Evolutionary conservation across 2,113 vertebrate species (phyloP).

Genomic region (Oostethus manadensis): DNA sequence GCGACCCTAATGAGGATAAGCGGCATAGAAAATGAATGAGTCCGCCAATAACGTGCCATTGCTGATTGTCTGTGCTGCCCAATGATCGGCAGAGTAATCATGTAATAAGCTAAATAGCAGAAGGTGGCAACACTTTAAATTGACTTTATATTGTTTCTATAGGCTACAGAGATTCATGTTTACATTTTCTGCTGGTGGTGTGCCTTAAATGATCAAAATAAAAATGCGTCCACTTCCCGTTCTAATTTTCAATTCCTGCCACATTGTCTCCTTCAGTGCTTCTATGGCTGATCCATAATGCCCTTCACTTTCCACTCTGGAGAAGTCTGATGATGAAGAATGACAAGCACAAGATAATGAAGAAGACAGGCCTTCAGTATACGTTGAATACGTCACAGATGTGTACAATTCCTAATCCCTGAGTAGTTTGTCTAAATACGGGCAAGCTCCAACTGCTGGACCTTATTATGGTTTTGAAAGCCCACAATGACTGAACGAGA

Average conservation of each 20-base stretch:
- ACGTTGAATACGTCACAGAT: constrained; percentile 54
- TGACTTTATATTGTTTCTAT: no score
- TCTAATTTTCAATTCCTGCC: background rate
- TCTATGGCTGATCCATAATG: constrained; percentile 45
- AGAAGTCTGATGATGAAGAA: constrained; percentile 61
- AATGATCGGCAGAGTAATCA: no score
- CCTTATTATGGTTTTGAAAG: background rate
- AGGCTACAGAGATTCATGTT: no score
- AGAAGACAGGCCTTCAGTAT: constrained; percentile 45
- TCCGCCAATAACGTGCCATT: no score
- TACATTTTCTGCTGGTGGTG: no score
- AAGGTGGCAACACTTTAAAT: no score
- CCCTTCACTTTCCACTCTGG: constrained; percentile 48
- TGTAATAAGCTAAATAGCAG: no score
- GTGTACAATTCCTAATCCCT: constrained; percentile 3
- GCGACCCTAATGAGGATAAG: no score
- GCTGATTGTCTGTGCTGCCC: no score
- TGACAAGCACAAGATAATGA: constrained; percentile 47
- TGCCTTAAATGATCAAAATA: no score
- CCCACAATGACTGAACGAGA: constrained; percentile 9
- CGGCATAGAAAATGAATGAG: no score
- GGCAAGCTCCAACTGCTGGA: constrained; percentile 7
- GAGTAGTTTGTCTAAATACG: constrained; percentile 24
- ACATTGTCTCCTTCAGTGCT: constrained; percentile 41
- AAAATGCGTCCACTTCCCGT: background rate